phyloP scores from a whole-genome alignment of 30 jellyfish, hydroid and myxozoan genomes.

The Euphysa ruthae region DNA sequence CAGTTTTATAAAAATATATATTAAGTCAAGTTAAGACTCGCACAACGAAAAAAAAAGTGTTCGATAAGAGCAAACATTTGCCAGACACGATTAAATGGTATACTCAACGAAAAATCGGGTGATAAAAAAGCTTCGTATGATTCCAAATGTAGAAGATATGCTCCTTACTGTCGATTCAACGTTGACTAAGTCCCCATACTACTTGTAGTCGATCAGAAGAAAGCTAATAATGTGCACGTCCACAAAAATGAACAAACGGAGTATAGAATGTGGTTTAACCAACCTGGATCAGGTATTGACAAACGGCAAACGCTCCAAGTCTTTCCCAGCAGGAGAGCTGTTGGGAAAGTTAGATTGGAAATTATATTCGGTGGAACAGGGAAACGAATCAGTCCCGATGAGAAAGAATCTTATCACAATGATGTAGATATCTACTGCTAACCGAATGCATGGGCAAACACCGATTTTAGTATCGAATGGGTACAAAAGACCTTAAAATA shows the following conservation, averaged over 20 bases:
- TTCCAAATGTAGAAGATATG: background rate
- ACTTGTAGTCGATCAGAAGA: background rate
- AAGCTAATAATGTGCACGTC: background rate
- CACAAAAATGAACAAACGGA: background rate
- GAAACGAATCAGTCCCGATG: conserved; percentile 15
- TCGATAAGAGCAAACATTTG: no score
- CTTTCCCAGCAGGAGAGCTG: no score
- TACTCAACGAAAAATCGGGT: no score
- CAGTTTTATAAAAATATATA: no score
- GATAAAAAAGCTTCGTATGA: background rate
- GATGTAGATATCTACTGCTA: conserved; percentile 45
- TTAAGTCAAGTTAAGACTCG: no score
- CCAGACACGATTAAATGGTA: no score
- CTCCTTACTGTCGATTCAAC: background rate
- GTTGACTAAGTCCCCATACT: background rate
- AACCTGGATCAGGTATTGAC: no score
- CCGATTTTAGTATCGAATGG: conserved; percentile 38
- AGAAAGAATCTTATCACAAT: conserved; percentile 28
- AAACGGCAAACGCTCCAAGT: no score
- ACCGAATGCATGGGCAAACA: conserved; percentile 52
- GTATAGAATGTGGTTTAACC: conserved; percentile 9
- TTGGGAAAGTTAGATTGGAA: conserved; percentile 10
- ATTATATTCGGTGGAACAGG: conserved; percentile 37
- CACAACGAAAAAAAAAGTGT: no score
- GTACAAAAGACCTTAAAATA: conserved; percentile 8